Percentiles rank a stretch among this genome's conserved stretches.
These are phyloP conservation scores for Babyrousa celebensis DNA, from an alignment of 2,797 vertebrate genomes.

Conservation along the genomic window DNA sequence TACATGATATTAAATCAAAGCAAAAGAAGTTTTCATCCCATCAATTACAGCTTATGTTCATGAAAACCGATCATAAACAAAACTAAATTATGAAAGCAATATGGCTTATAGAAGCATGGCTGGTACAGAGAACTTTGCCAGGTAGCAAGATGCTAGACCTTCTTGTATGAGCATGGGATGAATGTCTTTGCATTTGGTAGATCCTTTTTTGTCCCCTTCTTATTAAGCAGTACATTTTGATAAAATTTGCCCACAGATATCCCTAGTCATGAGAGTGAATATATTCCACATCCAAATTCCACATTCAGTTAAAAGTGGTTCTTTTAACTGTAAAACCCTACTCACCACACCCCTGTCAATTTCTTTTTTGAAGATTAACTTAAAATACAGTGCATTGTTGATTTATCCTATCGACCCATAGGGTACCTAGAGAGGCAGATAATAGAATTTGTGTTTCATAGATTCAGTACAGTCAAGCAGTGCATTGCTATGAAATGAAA, in stretches of 20 bases:
- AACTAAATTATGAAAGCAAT: slow-evolving; percentile 42
- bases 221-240: neutral
- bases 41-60: slow-evolving; percentile 52
- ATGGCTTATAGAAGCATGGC: neutral
- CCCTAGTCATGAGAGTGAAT: neutral
- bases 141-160: neutral
- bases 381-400: neutral
- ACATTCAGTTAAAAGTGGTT: neutral
- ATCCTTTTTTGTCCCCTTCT: neutral
- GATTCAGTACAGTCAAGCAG: neutral
- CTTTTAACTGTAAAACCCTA: slow-evolving; percentile 21
- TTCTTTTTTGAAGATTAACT: neutral
- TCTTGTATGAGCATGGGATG: neutral
- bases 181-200: neutral
- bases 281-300: neutral
- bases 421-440: too few species aligned
- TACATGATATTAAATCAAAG: slow-evolving; percentile 51
- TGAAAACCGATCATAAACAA: neutral
- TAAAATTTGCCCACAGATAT: neutral
- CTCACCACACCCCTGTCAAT: neutral
- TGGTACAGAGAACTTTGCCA: neutral
- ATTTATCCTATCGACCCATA: neutral
- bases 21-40: slow-evolving; percentile 37
- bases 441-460: too few species aligned
- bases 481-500: neutral